These are phyloP conservation scores for Thamnophis sirtalis DNA, from an alignment of 2,113 vertebrate genomes.

Conservation along the genomic window DNA sequence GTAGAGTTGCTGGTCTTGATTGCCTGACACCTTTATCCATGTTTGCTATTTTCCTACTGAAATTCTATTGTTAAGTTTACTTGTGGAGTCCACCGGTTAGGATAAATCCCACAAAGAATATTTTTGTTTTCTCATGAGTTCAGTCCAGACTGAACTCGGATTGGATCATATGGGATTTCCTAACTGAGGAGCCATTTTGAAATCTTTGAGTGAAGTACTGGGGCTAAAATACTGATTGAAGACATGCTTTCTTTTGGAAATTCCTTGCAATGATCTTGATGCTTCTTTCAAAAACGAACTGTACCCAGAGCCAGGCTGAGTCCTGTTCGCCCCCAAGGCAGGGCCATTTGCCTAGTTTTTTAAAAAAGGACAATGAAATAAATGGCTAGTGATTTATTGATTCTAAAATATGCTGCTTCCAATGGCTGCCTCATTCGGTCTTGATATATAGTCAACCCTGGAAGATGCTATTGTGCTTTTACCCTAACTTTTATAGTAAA, in stretches of 20 bases:
- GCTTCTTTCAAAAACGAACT: not conserved
- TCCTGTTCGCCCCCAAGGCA: not conserved
- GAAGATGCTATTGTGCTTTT: not conserved
- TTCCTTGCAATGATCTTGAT: not conserved
- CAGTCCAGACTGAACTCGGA: not conserved
- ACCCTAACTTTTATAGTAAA: not conserved
- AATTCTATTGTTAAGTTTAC: not conserved
- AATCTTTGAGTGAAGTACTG: not conserved
- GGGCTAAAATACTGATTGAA: not conserved
- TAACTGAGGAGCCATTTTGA: not conserved
- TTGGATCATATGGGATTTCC: not conserved
- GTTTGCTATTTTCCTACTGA: not conserved
- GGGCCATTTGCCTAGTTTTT: not conserved
- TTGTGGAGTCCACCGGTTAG: not conserved
- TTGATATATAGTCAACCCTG: not conserved
- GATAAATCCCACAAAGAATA: not conserved
- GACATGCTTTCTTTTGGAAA: not conserved
- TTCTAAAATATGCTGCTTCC: not conserved
- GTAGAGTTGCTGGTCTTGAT: not conserved
- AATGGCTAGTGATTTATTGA: not conserved
- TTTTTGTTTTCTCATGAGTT: not conserved
- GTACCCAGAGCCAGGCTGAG: not conserved
- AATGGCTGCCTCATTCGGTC: not conserved
- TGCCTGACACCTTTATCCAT: not conserved
- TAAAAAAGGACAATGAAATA: not conserved